Conservation (phyloP, 2,113 vertebrate species). For the Boleophthalmus pectinirostris region DNA sequence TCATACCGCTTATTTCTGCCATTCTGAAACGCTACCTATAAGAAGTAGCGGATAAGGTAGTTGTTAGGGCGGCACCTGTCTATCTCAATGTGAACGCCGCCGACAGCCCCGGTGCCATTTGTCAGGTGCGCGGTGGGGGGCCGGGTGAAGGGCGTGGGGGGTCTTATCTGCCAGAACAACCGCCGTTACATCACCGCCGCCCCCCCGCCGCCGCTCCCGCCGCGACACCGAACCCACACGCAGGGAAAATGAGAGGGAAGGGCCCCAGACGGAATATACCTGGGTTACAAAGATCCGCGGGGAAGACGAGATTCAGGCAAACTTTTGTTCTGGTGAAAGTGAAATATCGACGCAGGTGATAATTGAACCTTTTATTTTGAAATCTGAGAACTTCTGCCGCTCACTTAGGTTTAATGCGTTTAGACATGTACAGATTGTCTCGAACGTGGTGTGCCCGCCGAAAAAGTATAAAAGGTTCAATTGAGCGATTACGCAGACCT, state of each 20-base stretch:
- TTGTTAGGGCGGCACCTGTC: constrained; percentile 30
- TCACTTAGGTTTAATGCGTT: background rate
- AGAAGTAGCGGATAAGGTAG: background rate
- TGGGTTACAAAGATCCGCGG: constrained; percentile 12
- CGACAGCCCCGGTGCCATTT: constrained; percentile 46
- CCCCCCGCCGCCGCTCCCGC: constrained; percentile 37
- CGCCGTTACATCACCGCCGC: background rate
- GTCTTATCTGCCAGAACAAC: constrained; percentile 1
- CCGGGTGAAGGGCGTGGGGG: constrained; percentile 46
- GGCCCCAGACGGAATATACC: background rate
- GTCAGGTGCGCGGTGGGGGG: constrained; percentile 51
- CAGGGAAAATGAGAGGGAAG: constrained; percentile 54
- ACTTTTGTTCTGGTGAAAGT: background rate
- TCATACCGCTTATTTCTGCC: constrained; percentile 1
- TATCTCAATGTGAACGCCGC: constrained; percentile 17
- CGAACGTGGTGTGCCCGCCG: background rate
- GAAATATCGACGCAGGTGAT: background rate
- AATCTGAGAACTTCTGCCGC: background rate
- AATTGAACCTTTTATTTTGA: background rate
- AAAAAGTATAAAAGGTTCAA: background rate
- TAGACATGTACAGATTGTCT: background rate
- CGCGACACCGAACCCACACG: constrained; percentile 42
- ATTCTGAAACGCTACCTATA: background rate
- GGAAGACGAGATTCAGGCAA: background rate
- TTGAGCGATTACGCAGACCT: background rate